Conservation (phyloP, 2,797 vertebrate species). For the Rhinichthys osculus region DNA sequence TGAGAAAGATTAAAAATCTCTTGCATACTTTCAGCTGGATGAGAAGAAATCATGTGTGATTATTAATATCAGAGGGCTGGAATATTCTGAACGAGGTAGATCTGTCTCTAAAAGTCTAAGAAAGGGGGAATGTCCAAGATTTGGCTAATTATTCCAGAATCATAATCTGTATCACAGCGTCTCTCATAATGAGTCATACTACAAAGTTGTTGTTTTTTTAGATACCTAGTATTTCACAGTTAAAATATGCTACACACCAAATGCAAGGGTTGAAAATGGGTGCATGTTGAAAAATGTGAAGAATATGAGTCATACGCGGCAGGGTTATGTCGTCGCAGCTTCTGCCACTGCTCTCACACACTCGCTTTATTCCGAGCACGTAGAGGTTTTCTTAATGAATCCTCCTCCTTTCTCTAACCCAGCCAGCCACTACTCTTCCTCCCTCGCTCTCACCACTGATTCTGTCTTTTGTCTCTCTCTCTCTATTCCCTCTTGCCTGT, state of each 20-base stretch:
- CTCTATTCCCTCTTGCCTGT: not conserved
- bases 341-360: conserved; percentile 23
- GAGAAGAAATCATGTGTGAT: not conserved
- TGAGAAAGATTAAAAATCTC: not conserved
- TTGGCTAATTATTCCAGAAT: not conserved
- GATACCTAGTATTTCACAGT: not conserved
- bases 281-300: not conserved
- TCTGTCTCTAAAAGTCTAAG: conserved; percentile 14
- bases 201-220: not conserved
- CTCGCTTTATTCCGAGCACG: conserved; percentile 52
- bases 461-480: not conserved
- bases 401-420: conserved; percentile 17
- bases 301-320: conserved; percentile 1
- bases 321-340: not conserved
- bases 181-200: not conserved
- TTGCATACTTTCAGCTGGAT: conserved; percentile 15
- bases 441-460: not conserved
- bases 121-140: not conserved
- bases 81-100: conserved; percentile 33
- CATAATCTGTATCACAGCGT: not conserved
- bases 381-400: conserved; percentile 57
- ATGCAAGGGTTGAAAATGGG: not conserved
- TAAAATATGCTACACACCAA: not conserved
- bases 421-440: not conserved
- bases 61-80: not conserved